These are phyloP conservation scores for Mayetiola destructor DNA, from an alignment of 2,888 invertebrate species.

Conservation along the genomic window DNA sequence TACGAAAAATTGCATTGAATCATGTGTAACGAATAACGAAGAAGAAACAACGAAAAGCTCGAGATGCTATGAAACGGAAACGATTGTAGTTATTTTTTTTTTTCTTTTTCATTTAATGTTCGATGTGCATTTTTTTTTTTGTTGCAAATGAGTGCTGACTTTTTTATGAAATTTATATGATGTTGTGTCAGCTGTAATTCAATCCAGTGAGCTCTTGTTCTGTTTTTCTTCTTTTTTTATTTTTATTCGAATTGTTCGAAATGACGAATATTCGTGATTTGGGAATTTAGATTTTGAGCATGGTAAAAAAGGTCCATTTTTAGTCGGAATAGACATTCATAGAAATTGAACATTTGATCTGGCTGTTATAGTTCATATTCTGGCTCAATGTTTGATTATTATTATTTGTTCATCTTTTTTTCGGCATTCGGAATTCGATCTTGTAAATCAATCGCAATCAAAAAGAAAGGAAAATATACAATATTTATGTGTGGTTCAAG, in stretches of 20 bases:
- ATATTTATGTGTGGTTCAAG: too few species aligned
- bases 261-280: not conserved
- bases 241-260: too few species aligned
- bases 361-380: not conserved
- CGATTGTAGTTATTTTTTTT: not conserved
- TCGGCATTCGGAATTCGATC: not conserved
- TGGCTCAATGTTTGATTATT: too few species aligned
- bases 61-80: too few species aligned
- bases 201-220: too few species aligned
- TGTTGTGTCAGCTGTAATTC: too few species aligned
- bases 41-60: not conserved
- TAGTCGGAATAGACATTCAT: not conserved
- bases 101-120: not conserved
- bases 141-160: too few species aligned
- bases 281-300: not conserved
- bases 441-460: too few species aligned
- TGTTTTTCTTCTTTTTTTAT: not conserved
- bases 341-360: not conserved
- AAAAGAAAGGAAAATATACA: too few species aligned
- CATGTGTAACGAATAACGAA: not conserved
- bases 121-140: too few species aligned
- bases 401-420: too few species aligned
- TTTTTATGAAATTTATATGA: too few species aligned
- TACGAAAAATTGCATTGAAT: conserved; percentile 1
- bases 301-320: not conserved